These are phyloP conservation scores for Hydractinia echinata DNA, from an alignment of 30 jellyfish, hydroid and myxozoan genomes.

Conservation along the genomic window DNA sequence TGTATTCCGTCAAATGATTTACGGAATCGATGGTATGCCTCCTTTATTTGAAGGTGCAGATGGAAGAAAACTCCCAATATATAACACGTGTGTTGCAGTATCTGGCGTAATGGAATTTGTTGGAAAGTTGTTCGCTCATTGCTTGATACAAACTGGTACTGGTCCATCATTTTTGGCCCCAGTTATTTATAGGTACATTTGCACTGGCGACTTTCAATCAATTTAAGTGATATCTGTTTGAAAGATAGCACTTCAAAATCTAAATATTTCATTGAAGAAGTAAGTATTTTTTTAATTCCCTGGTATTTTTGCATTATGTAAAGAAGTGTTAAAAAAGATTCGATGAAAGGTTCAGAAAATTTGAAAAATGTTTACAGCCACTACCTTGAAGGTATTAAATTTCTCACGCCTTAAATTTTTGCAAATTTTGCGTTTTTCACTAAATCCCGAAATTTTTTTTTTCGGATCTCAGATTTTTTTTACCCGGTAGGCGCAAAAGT, in stretches of 20 bases:
- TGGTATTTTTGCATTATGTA: too few species aligned
- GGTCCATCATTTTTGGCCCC: constrained; percentile 2
- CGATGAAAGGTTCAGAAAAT: too few species aligned
- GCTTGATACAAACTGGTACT: not conserved
- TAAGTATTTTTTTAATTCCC: not conserved
- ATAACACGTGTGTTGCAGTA: constrained; percentile 4
- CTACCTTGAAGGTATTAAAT: too few species aligned
- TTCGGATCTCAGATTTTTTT: too few species aligned
- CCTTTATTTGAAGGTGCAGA: constrained; percentile 4
- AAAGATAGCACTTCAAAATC: not conserved
- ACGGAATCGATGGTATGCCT: constrained; percentile 6
- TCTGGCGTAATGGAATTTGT: not conserved
- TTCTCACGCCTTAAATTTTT: too few species aligned
- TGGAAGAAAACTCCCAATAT: not conserved
- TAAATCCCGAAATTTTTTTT: too few species aligned
- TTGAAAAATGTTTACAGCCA: too few species aligned
- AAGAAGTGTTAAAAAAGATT: too few species aligned
- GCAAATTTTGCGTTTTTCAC: too few species aligned
- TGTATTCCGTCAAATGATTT: too few species aligned
- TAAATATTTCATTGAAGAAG: not conserved
- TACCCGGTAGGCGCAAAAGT: too few species aligned
- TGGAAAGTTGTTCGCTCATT: not conserved
- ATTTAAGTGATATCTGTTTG: not conserved
- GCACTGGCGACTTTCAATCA: not conserved
- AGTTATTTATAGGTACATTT: not conserved